phyloP scores from a whole-genome alignment of 2,888 invertebrate genomes.

The Celastrina argiolus region DNA sequence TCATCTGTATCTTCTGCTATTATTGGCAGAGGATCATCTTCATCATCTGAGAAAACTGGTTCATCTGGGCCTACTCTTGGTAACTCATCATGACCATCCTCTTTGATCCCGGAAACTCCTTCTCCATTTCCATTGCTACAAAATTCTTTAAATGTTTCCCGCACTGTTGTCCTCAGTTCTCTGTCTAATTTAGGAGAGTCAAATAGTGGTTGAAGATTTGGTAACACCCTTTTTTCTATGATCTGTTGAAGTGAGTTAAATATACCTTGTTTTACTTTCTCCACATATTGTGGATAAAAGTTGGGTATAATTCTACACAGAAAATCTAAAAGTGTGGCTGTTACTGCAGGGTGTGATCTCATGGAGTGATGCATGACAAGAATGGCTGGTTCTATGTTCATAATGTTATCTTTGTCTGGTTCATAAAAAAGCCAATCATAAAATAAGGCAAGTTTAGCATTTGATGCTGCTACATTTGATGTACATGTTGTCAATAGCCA shows the following conservation, averaged over 20 bases:
- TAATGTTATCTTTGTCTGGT: slow-evolving; percentile 93
- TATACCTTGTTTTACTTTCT: slow-evolving; percentile 88
- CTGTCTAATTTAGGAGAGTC: slow-evolving; percentile 92
- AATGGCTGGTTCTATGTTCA: slow-evolving; percentile 97
- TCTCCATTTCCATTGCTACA: slow-evolving; percentile 79
- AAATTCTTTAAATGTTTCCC: slow-evolving; percentile 95
- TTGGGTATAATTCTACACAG: slow-evolving; percentile 93
- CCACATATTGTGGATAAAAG: slow-evolving; percentile 88
- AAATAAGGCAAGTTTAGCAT: slow-evolving; percentile 93
- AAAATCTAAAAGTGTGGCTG: slow-evolving; percentile 93
- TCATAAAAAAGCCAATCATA: slow-evolving; percentile 97
- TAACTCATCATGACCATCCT: slow-evolving; percentile 64
- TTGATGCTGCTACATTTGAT: slow-evolving; percentile 91
- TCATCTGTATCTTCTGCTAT: slow-evolving; percentile 81
- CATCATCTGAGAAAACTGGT: slow-evolving; percentile 91
- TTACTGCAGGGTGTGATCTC: slow-evolving; percentile 93
- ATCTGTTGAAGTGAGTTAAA: slow-evolving; percentile 90
- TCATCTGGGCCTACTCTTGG: slow-evolving; percentile 78
- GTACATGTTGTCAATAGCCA: slow-evolving; percentile 95
- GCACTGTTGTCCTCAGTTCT: slow-evolving; percentile 88
- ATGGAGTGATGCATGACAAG: slow-evolving; percentile 96
- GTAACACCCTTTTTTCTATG: slow-evolving; percentile 93
- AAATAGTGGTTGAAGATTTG: slow-evolving; percentile 90
- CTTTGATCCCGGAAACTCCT: slow-evolving; percentile 68
- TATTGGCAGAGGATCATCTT: slow-evolving; percentile 80